Evolutionary conservation across 2,797 vertebrate genomes (phyloP).

Genomic region (Avahi laniger): DNA sequence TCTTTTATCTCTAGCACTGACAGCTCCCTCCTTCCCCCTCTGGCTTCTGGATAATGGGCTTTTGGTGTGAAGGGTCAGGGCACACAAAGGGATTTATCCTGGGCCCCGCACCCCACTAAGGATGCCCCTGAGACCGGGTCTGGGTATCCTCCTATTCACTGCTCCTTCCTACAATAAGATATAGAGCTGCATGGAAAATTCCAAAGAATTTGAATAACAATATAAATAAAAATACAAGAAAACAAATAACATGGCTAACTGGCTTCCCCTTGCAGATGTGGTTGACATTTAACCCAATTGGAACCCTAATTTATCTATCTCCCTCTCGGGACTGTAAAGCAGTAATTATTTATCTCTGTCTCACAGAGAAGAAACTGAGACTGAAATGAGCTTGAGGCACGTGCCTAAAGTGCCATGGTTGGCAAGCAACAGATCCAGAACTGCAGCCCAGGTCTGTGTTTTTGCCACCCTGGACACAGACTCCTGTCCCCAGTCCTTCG

Average conservation of each 20-base stretch:
- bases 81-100: neutral
- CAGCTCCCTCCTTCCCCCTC: neutral
- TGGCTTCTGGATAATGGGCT: neutral
- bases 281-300: neutral
- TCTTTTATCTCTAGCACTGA: constrained; percentile 5
- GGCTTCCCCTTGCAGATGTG: neutral
- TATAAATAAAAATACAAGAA: neutral
- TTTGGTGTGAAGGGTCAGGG: neutral
- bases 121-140: neutral
- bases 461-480: neutral
- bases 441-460: neutral
- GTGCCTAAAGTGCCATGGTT: neutral
- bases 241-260: neutral
- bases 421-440: neutral
- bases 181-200: neutral
- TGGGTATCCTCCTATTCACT: neutral
- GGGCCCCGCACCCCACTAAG: neutral
- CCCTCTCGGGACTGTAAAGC: neutral
- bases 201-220: neutral
- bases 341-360: neutral
- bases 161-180: neutral
- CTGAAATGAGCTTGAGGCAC: neutral
- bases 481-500: neutral
- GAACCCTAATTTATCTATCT: neutral
- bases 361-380: neutral